Evolutionary conservation across 2,113 vertebrate genomes (phyloP).

Genomic region (Perccottus glenii): DNA sequence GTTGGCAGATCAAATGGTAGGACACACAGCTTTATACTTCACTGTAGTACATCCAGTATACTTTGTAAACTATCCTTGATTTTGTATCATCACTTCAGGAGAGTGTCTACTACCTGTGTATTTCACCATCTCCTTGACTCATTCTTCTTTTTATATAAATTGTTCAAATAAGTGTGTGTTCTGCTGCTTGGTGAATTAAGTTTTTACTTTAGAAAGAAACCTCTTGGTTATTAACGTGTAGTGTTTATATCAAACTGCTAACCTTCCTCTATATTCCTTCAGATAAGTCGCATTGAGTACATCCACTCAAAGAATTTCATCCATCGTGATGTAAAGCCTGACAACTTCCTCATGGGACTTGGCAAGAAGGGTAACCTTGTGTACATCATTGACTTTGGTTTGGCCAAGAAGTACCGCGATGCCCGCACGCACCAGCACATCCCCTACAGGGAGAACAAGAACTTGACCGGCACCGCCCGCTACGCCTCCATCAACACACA

Average conservation of each 20-base stretch:
- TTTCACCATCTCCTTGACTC: no score
- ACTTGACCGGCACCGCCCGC: constrained; percentile 94
- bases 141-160: no score
- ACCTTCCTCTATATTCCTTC: background rate
- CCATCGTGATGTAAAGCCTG: constrained; percentile 95
- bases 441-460: constrained; percentile 98
- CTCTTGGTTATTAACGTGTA: background rate
- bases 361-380: constrained; percentile 98
- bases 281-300: constrained; percentile 98
- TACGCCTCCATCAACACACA: constrained; percentile 98
- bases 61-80: background rate
- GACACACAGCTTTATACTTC: constrained; percentile 12
- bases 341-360: constrained; percentile 97
- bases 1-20: constrained; percentile 97
- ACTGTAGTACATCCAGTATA: constrained; percentile 1
- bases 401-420: constrained; percentile 96
- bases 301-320: constrained; percentile 99
- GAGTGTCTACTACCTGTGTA: no score
- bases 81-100: background rate
- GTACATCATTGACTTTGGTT: constrained; percentile 97
- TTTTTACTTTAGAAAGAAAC: background rate
- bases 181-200: background rate
- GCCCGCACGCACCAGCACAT: constrained; percentile 98
- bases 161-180: background rate
- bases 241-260: background rate